phyloP scores from a whole-genome alignment of 1,140 invertebrate species.

The Archivesica marissinica region DNA sequence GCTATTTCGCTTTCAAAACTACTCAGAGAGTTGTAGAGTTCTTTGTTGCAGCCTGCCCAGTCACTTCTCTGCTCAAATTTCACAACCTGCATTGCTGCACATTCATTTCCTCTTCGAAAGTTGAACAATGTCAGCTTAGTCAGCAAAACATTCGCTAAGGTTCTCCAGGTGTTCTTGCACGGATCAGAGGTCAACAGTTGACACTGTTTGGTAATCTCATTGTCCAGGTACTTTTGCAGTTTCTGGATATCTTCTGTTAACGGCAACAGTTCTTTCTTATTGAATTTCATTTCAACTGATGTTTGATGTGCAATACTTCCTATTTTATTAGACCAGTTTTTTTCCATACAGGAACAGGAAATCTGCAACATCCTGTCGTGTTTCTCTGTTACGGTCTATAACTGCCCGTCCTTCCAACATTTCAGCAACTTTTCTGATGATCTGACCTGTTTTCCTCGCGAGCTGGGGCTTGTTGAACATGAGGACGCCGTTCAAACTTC shows the following conservation, averaged over 20 bases:
- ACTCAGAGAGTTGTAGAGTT: not conserved
- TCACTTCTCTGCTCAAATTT: constrained; percentile 8
- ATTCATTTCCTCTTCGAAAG: not conserved
- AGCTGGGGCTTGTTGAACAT: not conserved
- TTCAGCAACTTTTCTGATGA: constrained; percentile 25
- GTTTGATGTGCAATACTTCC: constrained; percentile 39
- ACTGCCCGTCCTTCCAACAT: constrained; percentile 13
- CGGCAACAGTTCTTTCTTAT: constrained; percentile 8
- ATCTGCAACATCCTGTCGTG: constrained; percentile 12
- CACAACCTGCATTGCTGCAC: constrained; percentile 5
- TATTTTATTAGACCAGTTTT: not conserved
- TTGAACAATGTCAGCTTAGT: constrained; percentile 32
- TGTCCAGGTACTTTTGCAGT: constrained; percentile 4
- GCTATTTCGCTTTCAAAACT: not conserved
- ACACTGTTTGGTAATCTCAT: not conserved
- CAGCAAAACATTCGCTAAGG: constrained; percentile 4
- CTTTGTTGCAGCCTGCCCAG: not conserved
- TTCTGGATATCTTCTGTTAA: constrained; percentile 11
- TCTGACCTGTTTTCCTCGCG: constrained; percentile 12
- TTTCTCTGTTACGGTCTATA: not conserved
- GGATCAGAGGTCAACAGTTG: not conserved
- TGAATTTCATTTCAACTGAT: constrained; percentile 7
- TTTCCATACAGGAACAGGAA: constrained; percentile 15
- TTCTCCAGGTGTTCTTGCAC: not conserved
- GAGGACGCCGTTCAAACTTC: constrained; percentile 23